These are phyloP conservation scores for Synergus itoensis DNA, from an alignment of 2,888 invertebrate genomes.

Conservation along the genomic window DNA sequence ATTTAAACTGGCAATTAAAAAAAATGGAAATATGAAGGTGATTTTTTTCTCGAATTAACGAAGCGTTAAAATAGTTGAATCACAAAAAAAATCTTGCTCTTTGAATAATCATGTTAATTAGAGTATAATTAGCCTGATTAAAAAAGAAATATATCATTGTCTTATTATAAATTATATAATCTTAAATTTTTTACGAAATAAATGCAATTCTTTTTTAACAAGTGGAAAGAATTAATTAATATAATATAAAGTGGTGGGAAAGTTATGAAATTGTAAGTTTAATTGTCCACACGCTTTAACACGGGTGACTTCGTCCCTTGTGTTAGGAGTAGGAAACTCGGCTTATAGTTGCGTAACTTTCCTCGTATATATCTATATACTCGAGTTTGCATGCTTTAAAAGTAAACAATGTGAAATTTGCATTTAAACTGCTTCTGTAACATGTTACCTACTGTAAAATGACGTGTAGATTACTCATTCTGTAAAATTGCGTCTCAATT, in stretches of 20 bases:
- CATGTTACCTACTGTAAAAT: conserved; percentile 17
- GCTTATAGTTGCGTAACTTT: conserved; percentile 27
- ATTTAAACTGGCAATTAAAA: not conserved
- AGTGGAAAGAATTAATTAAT: not conserved
- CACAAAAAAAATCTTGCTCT: not conserved
- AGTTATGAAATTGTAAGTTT: conserved; percentile 32
- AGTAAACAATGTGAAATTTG: conserved; percentile 39
- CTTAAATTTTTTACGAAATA: not conserved
- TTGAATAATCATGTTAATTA: not conserved
- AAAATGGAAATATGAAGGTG: not conserved
- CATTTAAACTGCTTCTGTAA: conserved; percentile 40
- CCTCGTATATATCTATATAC: not conserved
- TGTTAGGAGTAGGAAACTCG: conserved; percentile 3
- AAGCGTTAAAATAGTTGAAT: not conserved
- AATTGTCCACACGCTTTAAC: conserved; percentile 28
- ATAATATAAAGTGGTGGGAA: not conserved
- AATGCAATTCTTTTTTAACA: not conserved
- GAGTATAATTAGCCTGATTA: not conserved
- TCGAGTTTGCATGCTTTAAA: conserved; percentile 34
- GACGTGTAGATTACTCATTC: conserved; percentile 14
- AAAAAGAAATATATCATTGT: too few species aligned
- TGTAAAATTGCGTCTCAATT: not conserved
- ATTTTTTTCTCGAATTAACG: not conserved
- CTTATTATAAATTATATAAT: not conserved
- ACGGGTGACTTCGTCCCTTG: conserved; percentile 31